Evolutionary conservation across 2,888 invertebrate species (phyloP), one percentile per base, ranked within the genome.

Genomic region (Hirtodrosophila alboralis): DNA sequence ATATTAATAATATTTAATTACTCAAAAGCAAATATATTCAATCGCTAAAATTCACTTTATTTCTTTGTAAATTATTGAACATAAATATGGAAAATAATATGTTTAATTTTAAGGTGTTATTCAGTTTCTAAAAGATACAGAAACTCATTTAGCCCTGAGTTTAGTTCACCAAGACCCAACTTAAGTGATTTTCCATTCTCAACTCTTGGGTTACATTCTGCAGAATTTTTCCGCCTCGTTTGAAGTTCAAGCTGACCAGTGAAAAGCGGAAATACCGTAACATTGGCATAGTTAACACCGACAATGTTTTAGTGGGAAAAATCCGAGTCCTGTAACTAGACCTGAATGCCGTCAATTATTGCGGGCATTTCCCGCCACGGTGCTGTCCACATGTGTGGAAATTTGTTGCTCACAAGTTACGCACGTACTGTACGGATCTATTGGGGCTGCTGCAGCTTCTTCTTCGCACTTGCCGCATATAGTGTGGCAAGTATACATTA

Each of bases 151-250:
- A 4, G 45, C 8, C 34, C 26, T 34, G 33, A 31, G n/a, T n/a
- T n/a, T n/a, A n/a, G n/a, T n/a, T n/a, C n/a, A n/a, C n/a, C n/a
- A n/a, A n/a, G 18, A 18, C 18, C 40, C 1, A 27, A 27, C 51
- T 76, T 45, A 72, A 75, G 66, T 62, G 57, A 34, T 52, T 8
- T 40, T 14, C 21, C 23, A 23, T 57, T 44, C 45, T 37, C 18
- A 28, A 4, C 10, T 64, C 56, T 77, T 58, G 40, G 23, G 48
- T 84, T 83, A 67, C 85, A 71, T 86, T 86, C 83, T 18, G 26
- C 36, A 44, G 84, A 86, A 83, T 49, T 84, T 83, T 83, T 73
- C 69, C 78, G 86, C 76, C 65, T 61, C 48, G 65, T 83, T 84
- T 83, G 83, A 84, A 70, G 77, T 77, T 62, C 52, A 64, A 52